Conservation (phyloP, 1,140 invertebrate species). For the Pseudomyrmex dendroicus region DNA sequence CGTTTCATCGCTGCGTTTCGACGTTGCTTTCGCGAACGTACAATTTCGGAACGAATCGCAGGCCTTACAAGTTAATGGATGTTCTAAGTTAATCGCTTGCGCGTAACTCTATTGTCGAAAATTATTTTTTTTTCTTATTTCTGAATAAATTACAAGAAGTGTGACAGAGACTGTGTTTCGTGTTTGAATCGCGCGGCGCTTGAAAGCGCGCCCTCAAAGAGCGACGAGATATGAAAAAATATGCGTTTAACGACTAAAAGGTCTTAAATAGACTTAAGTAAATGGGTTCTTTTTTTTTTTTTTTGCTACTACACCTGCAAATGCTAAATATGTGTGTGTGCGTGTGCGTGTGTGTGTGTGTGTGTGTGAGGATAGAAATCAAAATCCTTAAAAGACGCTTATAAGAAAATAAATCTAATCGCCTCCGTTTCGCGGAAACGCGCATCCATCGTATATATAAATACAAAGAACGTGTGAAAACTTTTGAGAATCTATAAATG, state of each 20-base stretch:
- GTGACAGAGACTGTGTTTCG: conserved; percentile 43
- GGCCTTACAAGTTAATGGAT: conserved; percentile 30
- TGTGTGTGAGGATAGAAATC: conserved; percentile 57
- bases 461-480: conserved; percentile 71
- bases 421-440: conserved; percentile 58
- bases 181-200: background rate
- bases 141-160: conserved; percentile 71
- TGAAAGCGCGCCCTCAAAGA: background rate
- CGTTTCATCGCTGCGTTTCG: background rate
- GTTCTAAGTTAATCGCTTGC: conserved; percentile 38
- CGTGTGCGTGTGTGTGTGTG: no score
- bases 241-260: conserved; percentile 57
- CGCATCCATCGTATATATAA: conserved; percentile 57
- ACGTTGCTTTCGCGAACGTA: conserved; percentile 4
- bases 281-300: conserved; percentile 56
- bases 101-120: conserved; percentile 60
- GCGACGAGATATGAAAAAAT: conserved; percentile 40
- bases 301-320: conserved; percentile 66
- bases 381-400: conserved; percentile 63
- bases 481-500: conserved; percentile 63
- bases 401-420: conserved; percentile 69
- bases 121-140: background rate
- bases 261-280: conserved; percentile 74
- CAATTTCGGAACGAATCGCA: conserved; percentile 39
- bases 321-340: conserved; percentile 42